Evolutionary conservation across 2,888 invertebrate genomes (phyloP).

Genomic region (Macaria notata): DNA sequence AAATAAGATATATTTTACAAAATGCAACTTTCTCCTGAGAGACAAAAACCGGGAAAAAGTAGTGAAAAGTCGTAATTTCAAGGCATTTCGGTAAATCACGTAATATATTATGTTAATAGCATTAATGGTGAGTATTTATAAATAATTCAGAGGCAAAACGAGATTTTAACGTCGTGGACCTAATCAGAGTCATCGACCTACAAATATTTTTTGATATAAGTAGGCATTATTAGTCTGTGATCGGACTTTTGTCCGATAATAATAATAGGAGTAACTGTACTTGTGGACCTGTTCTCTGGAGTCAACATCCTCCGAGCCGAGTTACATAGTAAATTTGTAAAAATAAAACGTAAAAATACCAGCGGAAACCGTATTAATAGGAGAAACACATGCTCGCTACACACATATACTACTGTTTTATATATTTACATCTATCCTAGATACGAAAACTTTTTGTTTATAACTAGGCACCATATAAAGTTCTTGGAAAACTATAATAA

Average conservation of each 20-base stretch:
- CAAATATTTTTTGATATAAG: conserved; percentile 15
- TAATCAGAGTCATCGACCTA: conserved; percentile 39
- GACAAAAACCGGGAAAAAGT: conserved; percentile 5
- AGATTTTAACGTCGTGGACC: conserved; percentile 13
- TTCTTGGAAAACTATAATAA: too few species aligned
- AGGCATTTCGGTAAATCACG: conserved; percentile 18
- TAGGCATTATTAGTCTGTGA: neutral
- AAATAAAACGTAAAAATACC: conserved; percentile 22
- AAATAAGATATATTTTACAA: too few species aligned
- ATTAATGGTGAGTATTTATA: conserved; percentile 17
- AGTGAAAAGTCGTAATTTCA: conserved; percentile 19
- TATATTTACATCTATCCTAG: too few species aligned
- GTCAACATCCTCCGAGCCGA: conserved; percentile 59
- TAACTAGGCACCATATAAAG: too few species aligned
- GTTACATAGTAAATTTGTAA: conserved; percentile 9
- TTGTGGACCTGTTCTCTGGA: conserved; percentile 50
- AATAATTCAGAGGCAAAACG: conserved; percentile 27
- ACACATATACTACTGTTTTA: conserved; percentile 1
- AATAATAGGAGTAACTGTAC: conserved; percentile 51
- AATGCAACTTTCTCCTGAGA: conserved; percentile 12
- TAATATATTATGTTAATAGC: conserved; percentile 18
- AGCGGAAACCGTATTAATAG: conserved; percentile 2
- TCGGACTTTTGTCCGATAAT: conserved; percentile 34
- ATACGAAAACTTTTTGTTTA: too few species aligned
- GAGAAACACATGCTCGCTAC: conserved; percentile 1